Base-by-base conservation (phyloP, 2,797 vertebrate species). In the Clarias pachynema region DNA sequence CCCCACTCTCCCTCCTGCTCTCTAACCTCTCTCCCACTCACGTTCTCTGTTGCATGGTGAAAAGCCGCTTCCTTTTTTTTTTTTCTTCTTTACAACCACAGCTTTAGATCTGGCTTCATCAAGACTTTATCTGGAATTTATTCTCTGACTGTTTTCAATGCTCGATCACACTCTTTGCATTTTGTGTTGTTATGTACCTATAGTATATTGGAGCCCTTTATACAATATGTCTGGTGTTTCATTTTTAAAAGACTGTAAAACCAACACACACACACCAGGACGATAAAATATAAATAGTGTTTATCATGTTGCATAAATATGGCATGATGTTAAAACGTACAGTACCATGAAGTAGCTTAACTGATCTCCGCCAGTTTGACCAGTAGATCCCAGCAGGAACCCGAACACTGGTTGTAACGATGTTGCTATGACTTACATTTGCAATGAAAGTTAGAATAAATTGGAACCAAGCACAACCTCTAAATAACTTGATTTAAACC, bases 1-100 rank as follows among this genome's bases (percentile, higher is more conserved):
- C 2, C 84, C 37, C 73, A 26, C 82, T 10, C 81, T 69, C 60
- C 44, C 59, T 81, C 49, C 40, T 73, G 40, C 66, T 78, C 69
- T 83, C 20, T 85, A 81, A 81, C 72, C 77, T 63, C 69, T 77
- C 78, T 78, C 60, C 59, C 70, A 53, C 44, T 0, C 6, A 4
- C 53, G n/a, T 75, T 26, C 16, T 12, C 53, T 65, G 22, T 75
- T 40, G 16, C 63, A 59, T 40, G 26, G 31, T 62, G 15, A 24
- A 79, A 73, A 84, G 22, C 18, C 12, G 31, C 44, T 56, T 16
- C 59, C 56, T 15, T 69, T 69, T 75, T 82, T 44, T 44, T 37
- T 40, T 6, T 7, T 40, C 73, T 26, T 53, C 14, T 12, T 9
- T 49, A 78, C 37, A 2, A 60, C 53, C 40, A 66, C 44, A n/a